Evolutionary conservation across 1,140 invertebrate genomes (phyloP).

Genomic region (Nasonia vitripennis): DNA sequence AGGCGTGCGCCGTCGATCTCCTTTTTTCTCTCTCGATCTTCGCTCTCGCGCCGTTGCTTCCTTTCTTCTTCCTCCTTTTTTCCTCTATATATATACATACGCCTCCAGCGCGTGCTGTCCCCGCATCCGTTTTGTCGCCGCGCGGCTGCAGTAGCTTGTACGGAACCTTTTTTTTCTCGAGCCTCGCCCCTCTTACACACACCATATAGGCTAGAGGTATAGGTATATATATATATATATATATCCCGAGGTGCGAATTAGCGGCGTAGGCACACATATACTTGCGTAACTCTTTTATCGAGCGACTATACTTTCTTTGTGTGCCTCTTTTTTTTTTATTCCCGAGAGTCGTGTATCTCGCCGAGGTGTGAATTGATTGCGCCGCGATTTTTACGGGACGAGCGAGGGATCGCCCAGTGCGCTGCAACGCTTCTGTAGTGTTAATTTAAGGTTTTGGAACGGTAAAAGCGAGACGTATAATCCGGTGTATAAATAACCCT

Average conservation of each 20-base stretch:
- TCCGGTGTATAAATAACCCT: too few relatives aligned
- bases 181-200: not conserved
- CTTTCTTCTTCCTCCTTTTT: not conserved
- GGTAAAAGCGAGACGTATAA: too few relatives aligned
- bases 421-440: not conserved
- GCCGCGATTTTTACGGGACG: not conserved
- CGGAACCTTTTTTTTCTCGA: not conserved
- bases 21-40: not conserved
- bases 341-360: not conserved
- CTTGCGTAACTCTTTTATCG: conserved; percentile 29
- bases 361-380: conserved; percentile 19
- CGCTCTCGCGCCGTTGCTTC: not conserved
- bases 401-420: too few relatives aligned
- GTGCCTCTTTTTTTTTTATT: not conserved
- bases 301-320: conserved; percentile 19
- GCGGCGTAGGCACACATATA: not conserved
- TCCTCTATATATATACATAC: not conserved
- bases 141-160: conserved; percentile 1
- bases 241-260: not conserved
- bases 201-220: not conserved
- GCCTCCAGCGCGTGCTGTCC: not conserved
- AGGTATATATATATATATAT: not conserved
- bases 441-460: too few relatives aligned
- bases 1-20: not conserved
- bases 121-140: conserved; percentile 5